Conservation (phyloP, 1,140 invertebrate genomes). For the Akabosia matsudoensis region DNA sequence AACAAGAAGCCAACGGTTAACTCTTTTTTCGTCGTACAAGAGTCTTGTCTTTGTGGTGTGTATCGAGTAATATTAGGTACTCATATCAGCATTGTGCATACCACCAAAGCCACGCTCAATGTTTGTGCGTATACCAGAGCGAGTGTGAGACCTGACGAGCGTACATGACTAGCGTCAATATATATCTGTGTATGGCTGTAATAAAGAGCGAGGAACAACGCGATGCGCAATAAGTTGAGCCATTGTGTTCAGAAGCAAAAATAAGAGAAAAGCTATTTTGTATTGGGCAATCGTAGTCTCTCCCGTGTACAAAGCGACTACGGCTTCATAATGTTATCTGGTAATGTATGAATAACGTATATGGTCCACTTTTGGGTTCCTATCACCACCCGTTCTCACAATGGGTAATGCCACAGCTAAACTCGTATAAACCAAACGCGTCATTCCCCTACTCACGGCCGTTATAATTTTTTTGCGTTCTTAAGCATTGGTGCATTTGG, state of each 20-base stretch:
- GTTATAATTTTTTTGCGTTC: background rate
- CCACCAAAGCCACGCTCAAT: no score
- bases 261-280: background rate
- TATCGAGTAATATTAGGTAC: no score
- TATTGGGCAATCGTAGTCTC: background rate
- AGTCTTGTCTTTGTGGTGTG: no score
- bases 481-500: background rate
- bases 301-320: background rate
- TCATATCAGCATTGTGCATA: no score
- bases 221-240: background rate
- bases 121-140: no score
- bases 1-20: background rate
- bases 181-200: background rate
- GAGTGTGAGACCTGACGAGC: background rate
- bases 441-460: slow-evolving; percentile 6
- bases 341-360: background rate
- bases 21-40: background rate
- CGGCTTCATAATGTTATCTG: background rate
- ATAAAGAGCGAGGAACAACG: background rate
- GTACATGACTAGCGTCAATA: background rate
- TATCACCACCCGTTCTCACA: slow-evolving; percentile 5
- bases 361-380: background rate
- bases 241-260: background rate
- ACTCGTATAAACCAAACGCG: slow-evolving; percentile 1
- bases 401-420: background rate